Conservation (phyloP, 2,888 invertebrate genomes). For the Branchipolynoe longqiensis region DNA sequence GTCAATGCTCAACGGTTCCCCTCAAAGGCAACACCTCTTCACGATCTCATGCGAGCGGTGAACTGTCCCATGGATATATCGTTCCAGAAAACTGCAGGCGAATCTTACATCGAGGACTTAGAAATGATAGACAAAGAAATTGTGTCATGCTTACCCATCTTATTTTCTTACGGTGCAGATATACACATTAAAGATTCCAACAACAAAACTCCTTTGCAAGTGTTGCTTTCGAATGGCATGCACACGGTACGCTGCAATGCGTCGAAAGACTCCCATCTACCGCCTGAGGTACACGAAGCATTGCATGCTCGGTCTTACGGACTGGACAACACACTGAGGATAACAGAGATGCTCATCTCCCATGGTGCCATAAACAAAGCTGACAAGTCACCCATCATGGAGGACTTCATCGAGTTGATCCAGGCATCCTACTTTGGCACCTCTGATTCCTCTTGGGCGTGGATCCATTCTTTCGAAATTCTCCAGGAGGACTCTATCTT, state of each 20-base stretch:
- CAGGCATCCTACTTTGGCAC: slow-evolving; percentile 40
- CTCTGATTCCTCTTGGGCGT: slow-evolving; percentile 40
- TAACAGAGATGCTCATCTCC: not conserved
- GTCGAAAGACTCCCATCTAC: not conserved
- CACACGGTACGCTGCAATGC: slow-evolving; percentile 54
- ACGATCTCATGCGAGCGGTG: slow-evolving; percentile 58
- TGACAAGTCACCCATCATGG: slow-evolving; percentile 6
- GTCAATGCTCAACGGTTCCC: slow-evolving; percentile 55
- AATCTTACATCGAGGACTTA: not conserved
- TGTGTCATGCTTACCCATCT: slow-evolving; percentile 7
- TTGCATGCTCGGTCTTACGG: slow-evolving; percentile 4
- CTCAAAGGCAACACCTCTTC: slow-evolving; percentile 59
- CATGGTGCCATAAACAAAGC: not conserved
- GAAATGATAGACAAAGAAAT: slow-evolving; percentile 53
- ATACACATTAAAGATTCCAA: slow-evolving; percentile 39
- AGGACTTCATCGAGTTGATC: slow-evolving; percentile 52
- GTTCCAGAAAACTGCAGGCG: not conserved
- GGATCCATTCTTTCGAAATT: slow-evolving; percentile 60
- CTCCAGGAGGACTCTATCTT: slow-evolving; percentile 54
- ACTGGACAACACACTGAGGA: slow-evolving; percentile 6
- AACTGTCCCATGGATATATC: slow-evolving; percentile 33
- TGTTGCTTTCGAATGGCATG: slow-evolving; percentile 52
- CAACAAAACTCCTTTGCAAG: slow-evolving; percentile 48
- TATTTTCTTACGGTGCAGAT: slow-evolving; percentile 55
- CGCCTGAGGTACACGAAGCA: not conserved